A percentile compares a stretch with the other conserved stretches of the same genome.
Conservation (phyloP, 2,113 vertebrate species). For the Clarias macrocephalus region DNA sequence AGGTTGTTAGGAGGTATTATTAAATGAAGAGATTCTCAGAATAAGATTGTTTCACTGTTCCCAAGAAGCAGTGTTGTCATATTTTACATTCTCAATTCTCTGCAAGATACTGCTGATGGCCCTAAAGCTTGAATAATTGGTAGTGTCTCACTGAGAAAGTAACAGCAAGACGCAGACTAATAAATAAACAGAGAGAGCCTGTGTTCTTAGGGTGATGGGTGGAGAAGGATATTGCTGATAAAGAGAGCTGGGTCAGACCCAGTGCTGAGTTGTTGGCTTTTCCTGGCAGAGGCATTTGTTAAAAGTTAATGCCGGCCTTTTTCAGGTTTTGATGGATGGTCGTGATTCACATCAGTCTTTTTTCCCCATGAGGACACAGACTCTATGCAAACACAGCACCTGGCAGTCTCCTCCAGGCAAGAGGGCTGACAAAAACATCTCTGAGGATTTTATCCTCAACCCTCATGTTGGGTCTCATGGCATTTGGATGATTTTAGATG, state of each 20-base stretch:
- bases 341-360: conserved; percentile 38
- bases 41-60: conserved; percentile 35
- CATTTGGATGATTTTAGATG: conserved; percentile 8
- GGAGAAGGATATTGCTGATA: conserved; percentile 27
- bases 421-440: conserved; percentile 21
- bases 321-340: conserved; percentile 44
- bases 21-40: conserved; percentile 40
- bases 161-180: conserved; percentile 36
- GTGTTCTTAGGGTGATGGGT: conserved; percentile 33
- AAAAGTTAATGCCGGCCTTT: conserved; percentile 39
- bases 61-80: conserved; percentile 33
- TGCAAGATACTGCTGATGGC: conserved; percentile 31
- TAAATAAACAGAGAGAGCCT: conserved; percentile 44
- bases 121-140: conserved; percentile 53
- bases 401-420: conserved; percentile 21
- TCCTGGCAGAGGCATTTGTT: conserved; percentile 43
- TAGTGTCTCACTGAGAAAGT: conserved; percentile 38
- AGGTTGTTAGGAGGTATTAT: conserved; percentile 38
- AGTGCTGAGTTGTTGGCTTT: conserved; percentile 37
- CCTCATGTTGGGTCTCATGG: background rate
- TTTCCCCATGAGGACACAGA: conserved; percentile 14
- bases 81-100: conserved; percentile 46
- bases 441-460: conserved; percentile 3
- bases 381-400: conserved; percentile 45
- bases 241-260: conserved; percentile 31